Base-by-base conservation (phyloP, 1,140 invertebrate species). In the Eurosta solidaginis region DNA sequence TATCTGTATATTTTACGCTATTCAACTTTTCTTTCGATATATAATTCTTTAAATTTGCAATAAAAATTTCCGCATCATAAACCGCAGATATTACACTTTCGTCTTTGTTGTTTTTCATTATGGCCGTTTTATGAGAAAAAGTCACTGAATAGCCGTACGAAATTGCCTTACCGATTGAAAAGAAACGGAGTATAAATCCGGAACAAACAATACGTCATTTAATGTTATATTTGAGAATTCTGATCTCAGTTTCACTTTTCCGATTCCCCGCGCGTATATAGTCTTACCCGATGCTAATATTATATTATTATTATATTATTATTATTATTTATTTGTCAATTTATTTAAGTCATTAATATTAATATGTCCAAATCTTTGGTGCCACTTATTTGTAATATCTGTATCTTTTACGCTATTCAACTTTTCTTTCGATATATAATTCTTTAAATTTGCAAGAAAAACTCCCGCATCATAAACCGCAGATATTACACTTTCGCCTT, bases 201-300 rank as follows among this genome's bases (percentile, higher is more conserved):
- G 77, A 27, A 78, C 77, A 73, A 40, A 68, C 44, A 54, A 73
- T 27, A 78, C 52, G n/a, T 78, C 54, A 49, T 63, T 20, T 59
- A 77, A 59, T 22, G 52, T 59, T 20, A 77, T 22, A 36, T 40
- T 49, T 25, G 20, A 49, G 29, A 29, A 45, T 42, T 47, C 22
- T 29, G 54, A 45, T 73, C 63, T 77, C n/a, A 77, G 17, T 49
- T 12, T 59, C 12, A 78, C 36, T 42, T 22, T 54, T 44, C 78
- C 78, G 29, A 33, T 36, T 17, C 68, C 44, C n/a, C 73, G 22
- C 20, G 77, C 63, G 40, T 42, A 74, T 14, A 78, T 44, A 17
- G 17, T 52, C 22, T 78, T 44, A 25, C 77, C 77, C 22, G 77
- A 74, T 25, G 77, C 63, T 20, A 78, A 78, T 12, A 54, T 40